phyloP scores from a whole-genome alignment of 2,797 vertebrate species.

The Sebastes diploproa region DNA sequence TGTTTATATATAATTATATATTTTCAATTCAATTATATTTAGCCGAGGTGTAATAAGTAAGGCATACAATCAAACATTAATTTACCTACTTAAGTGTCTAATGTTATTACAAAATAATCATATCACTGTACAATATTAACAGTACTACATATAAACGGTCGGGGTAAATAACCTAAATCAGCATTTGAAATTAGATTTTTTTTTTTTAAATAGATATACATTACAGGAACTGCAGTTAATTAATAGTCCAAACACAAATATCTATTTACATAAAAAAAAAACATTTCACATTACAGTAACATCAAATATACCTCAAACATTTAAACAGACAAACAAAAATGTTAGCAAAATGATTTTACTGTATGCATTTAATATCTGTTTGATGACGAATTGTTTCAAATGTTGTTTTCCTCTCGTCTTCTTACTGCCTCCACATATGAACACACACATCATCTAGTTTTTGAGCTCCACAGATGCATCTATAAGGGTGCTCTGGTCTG shows the following conservation, averaged over 20 bases:
- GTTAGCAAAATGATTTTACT: background rate
- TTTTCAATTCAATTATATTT: background rate
- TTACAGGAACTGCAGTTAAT: background rate
- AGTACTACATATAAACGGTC: background rate
- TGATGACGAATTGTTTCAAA: background rate
- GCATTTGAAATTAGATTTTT: background rate
- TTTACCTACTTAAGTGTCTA: background rate
- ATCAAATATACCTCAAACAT: background rate
- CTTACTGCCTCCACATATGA: background rate
- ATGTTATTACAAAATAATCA: background rate
- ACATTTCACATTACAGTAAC: background rate
- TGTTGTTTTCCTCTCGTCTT: conserved; percentile 6
- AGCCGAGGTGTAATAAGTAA: background rate
- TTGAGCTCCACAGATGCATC: conserved; percentile 15
- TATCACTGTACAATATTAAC: background rate
- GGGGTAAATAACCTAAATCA: background rate
- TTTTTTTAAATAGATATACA: background rate
- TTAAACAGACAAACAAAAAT: background rate
- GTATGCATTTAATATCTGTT: background rate
- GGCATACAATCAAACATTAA: background rate
- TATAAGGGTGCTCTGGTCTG: conserved; percentile 15
- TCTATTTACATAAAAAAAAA: background rate
- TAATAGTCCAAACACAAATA: background rate
- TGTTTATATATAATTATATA: background rate
- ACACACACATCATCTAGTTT: conserved; percentile 7